A percentile compares a stretch with the other conserved stretches of the same genome.
These are phyloP conservation scores for Phrynosoma platyrhinos DNA, from an alignment of 2,113 vertebrate genomes.

Conservation along the genomic window DNA sequence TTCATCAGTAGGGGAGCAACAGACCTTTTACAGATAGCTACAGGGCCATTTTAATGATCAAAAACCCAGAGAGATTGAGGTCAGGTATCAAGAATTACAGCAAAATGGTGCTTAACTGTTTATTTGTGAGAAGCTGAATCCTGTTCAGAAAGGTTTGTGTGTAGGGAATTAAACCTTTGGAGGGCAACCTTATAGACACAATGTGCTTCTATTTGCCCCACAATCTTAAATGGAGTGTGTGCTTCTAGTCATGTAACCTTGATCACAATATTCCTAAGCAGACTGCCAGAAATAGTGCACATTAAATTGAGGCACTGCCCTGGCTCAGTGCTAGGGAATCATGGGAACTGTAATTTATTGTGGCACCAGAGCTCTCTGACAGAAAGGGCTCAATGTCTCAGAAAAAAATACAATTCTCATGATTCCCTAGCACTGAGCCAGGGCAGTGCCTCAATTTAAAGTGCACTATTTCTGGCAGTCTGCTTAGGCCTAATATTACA, in stretches of 20 bases:
- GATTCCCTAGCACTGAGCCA: no score
- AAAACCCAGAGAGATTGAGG: constrained; percentile 1
- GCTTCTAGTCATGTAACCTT: background rate
- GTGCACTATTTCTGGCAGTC: no score
- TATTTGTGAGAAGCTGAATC: background rate
- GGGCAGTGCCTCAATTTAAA: no score
- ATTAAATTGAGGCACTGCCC: no score
- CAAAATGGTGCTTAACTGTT: background rate
- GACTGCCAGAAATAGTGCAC: no score
- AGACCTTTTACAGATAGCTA: background rate
- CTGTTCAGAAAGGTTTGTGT: background rate
- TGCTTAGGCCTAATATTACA: no score
- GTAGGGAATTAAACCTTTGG: background rate
- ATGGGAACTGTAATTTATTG: no score
- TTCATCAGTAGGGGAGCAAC: background rate
- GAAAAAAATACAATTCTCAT: no score
- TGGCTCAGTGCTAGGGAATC: no score
- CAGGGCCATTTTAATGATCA: background rate
- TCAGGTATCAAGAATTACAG: constrained; percentile 1
- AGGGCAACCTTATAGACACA: background rate
- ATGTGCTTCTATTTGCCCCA: background rate
- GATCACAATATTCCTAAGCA: no score
- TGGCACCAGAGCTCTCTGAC: no score
- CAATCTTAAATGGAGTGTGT: background rate
- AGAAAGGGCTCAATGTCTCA: no score